Conservation (phyloP, 2,113 vertebrate species). For the Plotosus lineatus region DNA sequence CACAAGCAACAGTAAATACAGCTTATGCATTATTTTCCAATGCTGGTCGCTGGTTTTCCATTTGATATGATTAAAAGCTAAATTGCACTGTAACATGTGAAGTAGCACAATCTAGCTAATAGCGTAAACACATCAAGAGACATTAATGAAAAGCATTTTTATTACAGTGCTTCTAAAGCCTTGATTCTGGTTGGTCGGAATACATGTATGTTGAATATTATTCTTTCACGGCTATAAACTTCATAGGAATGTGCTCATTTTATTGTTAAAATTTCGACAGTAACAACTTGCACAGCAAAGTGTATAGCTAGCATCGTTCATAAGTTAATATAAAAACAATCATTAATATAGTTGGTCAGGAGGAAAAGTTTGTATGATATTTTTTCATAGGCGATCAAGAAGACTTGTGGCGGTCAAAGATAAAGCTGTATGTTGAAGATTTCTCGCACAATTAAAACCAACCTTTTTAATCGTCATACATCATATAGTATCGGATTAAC, state of each 20-base stretch:
- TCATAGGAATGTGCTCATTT: background rate
- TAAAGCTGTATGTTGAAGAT: background rate
- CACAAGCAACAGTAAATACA: slow-evolving; percentile 41
- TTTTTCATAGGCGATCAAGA: too few species aligned
- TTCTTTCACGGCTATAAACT: background rate
- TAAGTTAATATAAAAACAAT: background rate
- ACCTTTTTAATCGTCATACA: too few species aligned
- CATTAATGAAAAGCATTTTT: background rate
- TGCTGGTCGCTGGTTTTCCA: slow-evolving; percentile 12
- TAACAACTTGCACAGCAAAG: background rate
- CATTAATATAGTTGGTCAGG: background rate
- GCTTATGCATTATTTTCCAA: slow-evolving; percentile 40
- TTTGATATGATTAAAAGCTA: slow-evolving; percentile 19
- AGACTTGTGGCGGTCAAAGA: background rate
- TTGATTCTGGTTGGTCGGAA: background rate
- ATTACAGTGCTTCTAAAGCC: background rate
- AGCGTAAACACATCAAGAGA: background rate
- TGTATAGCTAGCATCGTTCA: background rate
- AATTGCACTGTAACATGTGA: background rate
- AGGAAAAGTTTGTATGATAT: background rate
- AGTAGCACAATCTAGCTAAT: slow-evolving; percentile 19
- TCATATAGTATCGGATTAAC: background rate
- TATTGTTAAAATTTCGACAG: background rate
- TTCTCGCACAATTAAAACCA: background rate
- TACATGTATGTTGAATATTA: background rate